These are phyloP conservation scores for Vombatus ursinus DNA, from an alignment of 2,113 vertebrate genomes.

Conservation along the genomic window DNA sequence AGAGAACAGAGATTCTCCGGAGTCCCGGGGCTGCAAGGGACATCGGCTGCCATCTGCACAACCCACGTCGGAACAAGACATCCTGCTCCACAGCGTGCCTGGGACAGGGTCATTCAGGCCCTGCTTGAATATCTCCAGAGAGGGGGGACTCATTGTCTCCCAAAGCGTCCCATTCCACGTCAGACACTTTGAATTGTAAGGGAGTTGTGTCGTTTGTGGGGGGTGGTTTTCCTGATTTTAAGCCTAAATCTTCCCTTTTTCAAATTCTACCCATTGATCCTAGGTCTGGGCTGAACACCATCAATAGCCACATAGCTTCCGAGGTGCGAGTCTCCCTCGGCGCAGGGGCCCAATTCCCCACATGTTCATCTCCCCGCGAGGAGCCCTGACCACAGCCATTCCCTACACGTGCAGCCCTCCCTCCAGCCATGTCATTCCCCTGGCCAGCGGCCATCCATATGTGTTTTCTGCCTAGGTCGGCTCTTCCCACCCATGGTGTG, in stretches of 20 bases:
- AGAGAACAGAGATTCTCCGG: no score
- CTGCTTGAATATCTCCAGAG: no score
- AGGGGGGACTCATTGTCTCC: no score
- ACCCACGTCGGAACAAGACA: not conserved
- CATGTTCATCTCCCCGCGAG: not conserved
- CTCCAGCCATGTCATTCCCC: no score
- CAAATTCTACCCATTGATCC: not conserved
- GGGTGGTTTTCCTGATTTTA: not conserved
- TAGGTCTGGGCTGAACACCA: not conserved
- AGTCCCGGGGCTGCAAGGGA: not conserved
- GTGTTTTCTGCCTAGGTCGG: not conserved
- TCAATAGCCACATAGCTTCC: not conserved
- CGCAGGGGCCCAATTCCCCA: not conserved
- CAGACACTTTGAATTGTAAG: not conserved
- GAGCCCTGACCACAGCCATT: not conserved
- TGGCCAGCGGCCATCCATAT: not conserved
- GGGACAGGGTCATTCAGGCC: no score
- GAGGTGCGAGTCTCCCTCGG: not conserved
- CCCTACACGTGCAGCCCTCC: no score
- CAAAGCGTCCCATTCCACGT: not conserved
- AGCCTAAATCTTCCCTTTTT: not conserved
- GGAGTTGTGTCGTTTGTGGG: not conserved
- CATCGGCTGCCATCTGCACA: no score
- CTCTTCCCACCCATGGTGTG: not conserved
- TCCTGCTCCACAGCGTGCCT: no score